These are phyloP conservation scores for Meliscaeva auricollis DNA, from an alignment of 2,888 invertebrate species.

Conservation along the genomic window DNA sequence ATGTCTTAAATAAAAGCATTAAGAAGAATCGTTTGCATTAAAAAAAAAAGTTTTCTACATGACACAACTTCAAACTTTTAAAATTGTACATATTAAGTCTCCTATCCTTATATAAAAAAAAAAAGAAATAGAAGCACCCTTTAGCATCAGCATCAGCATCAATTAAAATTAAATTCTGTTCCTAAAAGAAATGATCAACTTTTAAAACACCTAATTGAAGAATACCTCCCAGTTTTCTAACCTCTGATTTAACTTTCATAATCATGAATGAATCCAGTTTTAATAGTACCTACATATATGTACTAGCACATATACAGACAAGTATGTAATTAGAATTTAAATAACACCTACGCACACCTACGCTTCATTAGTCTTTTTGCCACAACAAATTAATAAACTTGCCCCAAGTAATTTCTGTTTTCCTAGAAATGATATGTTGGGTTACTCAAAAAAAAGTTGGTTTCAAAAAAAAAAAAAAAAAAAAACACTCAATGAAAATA, in stretches of 20 bases:
- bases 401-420: constrained; percentile 44
- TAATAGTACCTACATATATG: neutral
- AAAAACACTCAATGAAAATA: constrained; percentile 22
- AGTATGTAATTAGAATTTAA: constrained; percentile 7
- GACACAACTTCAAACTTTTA: neutral
- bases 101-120: too few species aligned
- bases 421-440: constrained; percentile 32
- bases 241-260: neutral
- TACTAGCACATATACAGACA: too few species aligned
- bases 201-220: constrained; percentile 1
- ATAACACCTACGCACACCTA: neutral
- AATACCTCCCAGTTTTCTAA: neutral
- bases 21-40: too few species aligned
- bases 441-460: constrained; percentile 15
- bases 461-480: constrained; percentile 17
- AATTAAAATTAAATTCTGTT: neutral
- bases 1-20: too few species aligned
- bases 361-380: constrained; percentile 64
- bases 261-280: constrained; percentile 1
- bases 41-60: neutral
- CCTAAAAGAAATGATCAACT: constrained; percentile 6
- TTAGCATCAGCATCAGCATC: neutral
- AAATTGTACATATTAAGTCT: too few species aligned
- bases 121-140: neutral
- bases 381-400: constrained; percentile 70